Percentiles rank a stretch among this genome's conserved stretches.
Conservation (phyloP, 2,113 vertebrate genomes). For the Lucifuga dentata region DNA sequence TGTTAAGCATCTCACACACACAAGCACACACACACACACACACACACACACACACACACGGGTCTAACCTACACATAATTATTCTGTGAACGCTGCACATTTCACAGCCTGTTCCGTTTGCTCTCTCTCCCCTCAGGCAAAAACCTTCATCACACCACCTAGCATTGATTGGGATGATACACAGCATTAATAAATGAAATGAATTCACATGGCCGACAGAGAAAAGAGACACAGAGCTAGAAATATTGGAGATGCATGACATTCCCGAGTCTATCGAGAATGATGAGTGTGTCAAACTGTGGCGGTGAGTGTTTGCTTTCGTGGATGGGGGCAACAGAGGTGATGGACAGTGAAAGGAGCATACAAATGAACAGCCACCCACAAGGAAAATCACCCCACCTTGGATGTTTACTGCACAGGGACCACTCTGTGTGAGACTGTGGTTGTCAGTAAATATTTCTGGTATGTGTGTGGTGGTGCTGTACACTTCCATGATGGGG, state of each 20-base stretch:
- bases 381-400: conserved; percentile 75
- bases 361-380: conserved; percentile 75
- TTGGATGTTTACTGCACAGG: conserved; percentile 72
- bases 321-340: conserved; percentile 43
- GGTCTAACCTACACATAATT: conserved; percentile 48
- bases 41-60: not conserved
- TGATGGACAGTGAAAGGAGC: conserved; percentile 71
- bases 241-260: conserved; percentile 30
- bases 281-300: conserved; percentile 47
- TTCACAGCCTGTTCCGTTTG: conserved; percentile 48
- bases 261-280: conserved; percentile 32
- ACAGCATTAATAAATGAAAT: conserved; percentile 65
- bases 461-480: conserved; percentile 70
- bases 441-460: conserved; percentile 71
- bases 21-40: conserved; percentile 8
- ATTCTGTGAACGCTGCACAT: conserved; percentile 62
- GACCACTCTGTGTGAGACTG: conserved; percentile 67
- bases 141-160: conserved; percentile 61
- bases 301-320: conserved; percentile 50
- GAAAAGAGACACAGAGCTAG: conserved; percentile 13
- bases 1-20: conserved; percentile 46
- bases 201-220: conserved; percentile 11
- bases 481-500: conserved; percentile 42
- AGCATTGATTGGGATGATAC: conserved; percentile 58
- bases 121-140: conserved; percentile 62